Base-by-base conservation (phyloP, 1,140 invertebrate species). In the Trichonephila clavata region DNA sequence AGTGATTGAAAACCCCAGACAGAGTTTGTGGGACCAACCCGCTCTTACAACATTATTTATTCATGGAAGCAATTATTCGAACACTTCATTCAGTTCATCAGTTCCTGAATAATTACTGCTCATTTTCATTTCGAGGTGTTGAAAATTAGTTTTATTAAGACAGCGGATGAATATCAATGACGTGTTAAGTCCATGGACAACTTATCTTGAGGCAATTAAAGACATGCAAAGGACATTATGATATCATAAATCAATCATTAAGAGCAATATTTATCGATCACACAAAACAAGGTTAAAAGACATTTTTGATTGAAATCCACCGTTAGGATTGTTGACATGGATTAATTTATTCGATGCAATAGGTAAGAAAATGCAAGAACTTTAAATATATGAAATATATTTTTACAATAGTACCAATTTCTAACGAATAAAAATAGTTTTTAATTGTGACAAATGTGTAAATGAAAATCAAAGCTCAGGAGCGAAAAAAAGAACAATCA, bases 1-100 rank as follows among this genome's bases (percentile, higher is more conserved):
- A 84, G 10, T 59, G 21, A 32, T 77, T 77, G 8, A 27, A 77
- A 77, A 77, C 71, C 10, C 71, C 24, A 84, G 83, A 59, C 83
- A 84, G 43, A n/a, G n/a, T n/a, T n/a, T 84, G 24, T 84, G 50
- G 57, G 83, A 21, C n/a, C 83, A 84, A 27, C 83, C 71, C 71
- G 57, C n/a, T 84, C 43, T 59, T 84, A 24, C 14, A 21, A 84
- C 3, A 84, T 59, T 84, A 59, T 57, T 27, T 57, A 27, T 84
- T 50, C 57, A 59, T 59, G 57, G 50, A 84, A 84, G 83, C 27
- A 84, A 84, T 84, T 84, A 84, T 59, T 84, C 83, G 57, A 59
- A 60, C 57, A 84, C 21, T 57, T 60, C 83, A 84, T 84, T 59
- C 2, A 59, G 14, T 84, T 84, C n/a, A 18, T 24, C 24, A 27